Evolutionary conservation across 2,113 vertebrate genomes (phyloP).

Genomic region (Lanius collurio): DNA sequence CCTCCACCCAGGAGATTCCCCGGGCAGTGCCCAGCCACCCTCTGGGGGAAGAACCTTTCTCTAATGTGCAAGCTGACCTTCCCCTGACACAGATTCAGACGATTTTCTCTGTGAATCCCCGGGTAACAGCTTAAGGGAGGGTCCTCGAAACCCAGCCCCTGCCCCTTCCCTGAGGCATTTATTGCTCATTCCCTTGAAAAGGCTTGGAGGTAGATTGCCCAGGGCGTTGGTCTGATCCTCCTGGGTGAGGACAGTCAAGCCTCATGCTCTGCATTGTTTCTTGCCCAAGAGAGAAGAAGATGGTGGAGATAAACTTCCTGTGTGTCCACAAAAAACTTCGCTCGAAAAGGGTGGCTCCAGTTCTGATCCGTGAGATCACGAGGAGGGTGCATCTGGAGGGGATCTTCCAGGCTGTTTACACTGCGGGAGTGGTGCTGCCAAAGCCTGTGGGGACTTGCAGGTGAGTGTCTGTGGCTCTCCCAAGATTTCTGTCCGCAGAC

Average conservation of each 20-base stretch:
- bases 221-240: not conserved
- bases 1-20: not conserved
- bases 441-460: constrained; percentile 98
- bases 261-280: not conserved
- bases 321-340: constrained; percentile 99
- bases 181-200: not conserved
- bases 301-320: constrained; percentile 99
- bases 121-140: not conserved
- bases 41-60: not conserved
- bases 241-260: not conserved
- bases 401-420: constrained; percentile 98
- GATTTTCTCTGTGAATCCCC: not conserved
- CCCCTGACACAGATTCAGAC: not conserved
- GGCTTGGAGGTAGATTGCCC: not conserved
- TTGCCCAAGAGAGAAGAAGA: constrained; percentile 89
- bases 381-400: constrained; percentile 94
- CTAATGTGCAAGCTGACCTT: not conserved
- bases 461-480: constrained; percentile 56
- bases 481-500: not conserved
- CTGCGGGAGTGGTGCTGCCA: constrained; percentile 94
- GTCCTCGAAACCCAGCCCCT: not conserved
- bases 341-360: constrained; percentile 95
- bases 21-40: not conserved
- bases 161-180: not conserved
- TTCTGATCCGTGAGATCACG: constrained; percentile 96